phyloP scores from a whole-genome alignment of 2,888 invertebrate species.

The Acleris emargana region DNA sequence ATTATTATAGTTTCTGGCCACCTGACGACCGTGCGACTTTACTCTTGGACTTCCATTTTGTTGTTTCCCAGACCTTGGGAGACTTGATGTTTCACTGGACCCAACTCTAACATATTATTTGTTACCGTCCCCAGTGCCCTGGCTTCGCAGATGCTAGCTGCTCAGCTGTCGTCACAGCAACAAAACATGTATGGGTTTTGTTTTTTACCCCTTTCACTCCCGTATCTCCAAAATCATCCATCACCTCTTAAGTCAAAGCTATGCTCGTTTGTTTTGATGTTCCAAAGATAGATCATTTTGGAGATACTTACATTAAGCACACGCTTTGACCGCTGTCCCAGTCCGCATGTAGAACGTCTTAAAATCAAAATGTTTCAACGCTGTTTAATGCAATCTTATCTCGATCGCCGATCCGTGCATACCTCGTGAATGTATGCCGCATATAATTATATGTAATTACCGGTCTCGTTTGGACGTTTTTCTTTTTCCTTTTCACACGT shows the following conservation, averaged over 20 bases:
- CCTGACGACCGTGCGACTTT: conserved; percentile 64
- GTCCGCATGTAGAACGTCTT: conserved; percentile 75
- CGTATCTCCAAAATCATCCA: conserved; percentile 56
- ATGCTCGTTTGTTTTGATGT: conserved; percentile 8
- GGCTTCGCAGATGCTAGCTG: conserved; percentile 98
- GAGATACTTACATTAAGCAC: conserved; percentile 76
- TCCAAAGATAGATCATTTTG: conserved; percentile 61
- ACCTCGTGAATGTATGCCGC: conserved; percentile 76
- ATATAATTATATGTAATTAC: conserved; percentile 81
- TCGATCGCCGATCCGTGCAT: conserved; percentile 76
- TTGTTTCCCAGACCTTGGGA: conserved; percentile 48
- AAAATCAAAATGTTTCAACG: conserved; percentile 83
- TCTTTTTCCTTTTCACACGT: conserved; percentile 81
- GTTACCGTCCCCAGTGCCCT: conserved; percentile 95
- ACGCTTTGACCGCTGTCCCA: conserved; percentile 70
- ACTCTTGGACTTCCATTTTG: conserved; percentile 42
- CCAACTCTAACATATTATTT: conserved; percentile 74
- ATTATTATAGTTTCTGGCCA: neutral
- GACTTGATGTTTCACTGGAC: conserved; percentile 54
- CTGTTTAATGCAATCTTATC: conserved; percentile 80
- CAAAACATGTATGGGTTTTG: conserved; percentile 95
- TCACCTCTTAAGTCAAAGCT: conserved; percentile 28
- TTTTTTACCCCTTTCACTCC: conserved; percentile 66
- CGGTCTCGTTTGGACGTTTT: conserved; percentile 69
- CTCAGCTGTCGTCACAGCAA: conserved; percentile 96